A percentile compares a stretch with the other conserved stretches of the same genome.
These are phyloP conservation scores for Pongo pygmaeus DNA, from an alignment of 2,113 vertebrate genomes.

Conservation along the genomic window DNA sequence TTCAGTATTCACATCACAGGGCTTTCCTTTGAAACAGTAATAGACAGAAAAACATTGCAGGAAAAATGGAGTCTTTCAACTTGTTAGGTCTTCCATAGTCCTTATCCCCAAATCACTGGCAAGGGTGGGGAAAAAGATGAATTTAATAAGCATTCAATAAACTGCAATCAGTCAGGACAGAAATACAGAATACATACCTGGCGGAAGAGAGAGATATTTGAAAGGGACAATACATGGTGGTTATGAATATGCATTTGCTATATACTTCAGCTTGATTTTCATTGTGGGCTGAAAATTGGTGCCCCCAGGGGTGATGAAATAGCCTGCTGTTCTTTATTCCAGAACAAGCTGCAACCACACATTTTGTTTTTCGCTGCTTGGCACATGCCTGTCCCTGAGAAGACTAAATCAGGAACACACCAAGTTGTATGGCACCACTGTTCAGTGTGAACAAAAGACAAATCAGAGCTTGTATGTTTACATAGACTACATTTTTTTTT, in stretches of 20 bases:
- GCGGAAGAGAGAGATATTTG: not conserved
- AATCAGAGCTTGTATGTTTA: not conserved
- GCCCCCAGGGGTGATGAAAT: not conserved
- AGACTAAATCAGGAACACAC: not conserved
- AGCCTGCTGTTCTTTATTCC: constrained; percentile 29
- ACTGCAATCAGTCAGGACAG: not conserved
- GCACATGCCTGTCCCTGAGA: constrained; percentile 2
- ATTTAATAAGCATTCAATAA: not conserved
- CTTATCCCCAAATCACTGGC: constrained; percentile 36
- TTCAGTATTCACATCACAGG: constrained; percentile 49
- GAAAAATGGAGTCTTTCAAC: not conserved
- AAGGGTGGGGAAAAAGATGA: not conserved
- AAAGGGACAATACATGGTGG: constrained; percentile 3
- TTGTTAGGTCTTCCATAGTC: constrained; percentile 3
- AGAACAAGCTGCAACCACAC: constrained; percentile 34
- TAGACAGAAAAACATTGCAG: not conserved
- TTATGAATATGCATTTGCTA: constrained; percentile 49
- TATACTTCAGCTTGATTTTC: constrained; percentile 58
- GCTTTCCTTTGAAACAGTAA: constrained; percentile 61
- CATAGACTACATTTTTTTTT: not conserved
- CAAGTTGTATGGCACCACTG: not conserved
- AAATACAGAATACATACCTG: constrained; percentile 34
- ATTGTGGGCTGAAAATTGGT: constrained; percentile 48
- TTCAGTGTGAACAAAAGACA: not conserved
- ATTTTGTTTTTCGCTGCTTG: not conserved